Evolutionary conservation across 2,888 invertebrate species (phyloP).

Genomic region (Crossocerus cetratus): DNA sequence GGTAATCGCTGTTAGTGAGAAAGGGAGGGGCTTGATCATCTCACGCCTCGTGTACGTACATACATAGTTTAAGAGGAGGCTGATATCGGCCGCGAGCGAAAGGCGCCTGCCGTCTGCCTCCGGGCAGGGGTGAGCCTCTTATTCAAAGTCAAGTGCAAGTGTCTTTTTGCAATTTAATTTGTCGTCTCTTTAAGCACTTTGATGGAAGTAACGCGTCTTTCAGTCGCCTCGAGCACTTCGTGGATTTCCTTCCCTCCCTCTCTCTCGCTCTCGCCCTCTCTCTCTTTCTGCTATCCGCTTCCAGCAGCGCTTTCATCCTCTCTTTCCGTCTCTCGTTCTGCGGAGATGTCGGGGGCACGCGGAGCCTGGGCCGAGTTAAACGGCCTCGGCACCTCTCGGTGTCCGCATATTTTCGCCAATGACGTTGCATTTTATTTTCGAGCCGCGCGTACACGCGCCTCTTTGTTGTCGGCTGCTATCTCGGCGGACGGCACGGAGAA

Average conservation of each 20-base stretch:
- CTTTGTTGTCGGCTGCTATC: neutral
- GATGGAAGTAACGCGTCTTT: slow-evolving; percentile 37
- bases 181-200: slow-evolving; percentile 44
- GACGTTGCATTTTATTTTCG: slow-evolving; percentile 13
- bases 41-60: no score
- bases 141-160: slow-evolving; percentile 52
- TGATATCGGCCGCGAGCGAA: no score
- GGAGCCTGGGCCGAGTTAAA: neutral
- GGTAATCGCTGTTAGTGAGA: neutral
- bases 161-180: slow-evolving; percentile 47
- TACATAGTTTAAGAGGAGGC: no score
- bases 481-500: neutral
- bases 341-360: neutral
- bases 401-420: slow-evolving; percentile 10
- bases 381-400: slow-evolving; percentile 9
- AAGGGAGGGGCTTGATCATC: neutral
- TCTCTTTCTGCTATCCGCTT: neutral
- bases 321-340: neutral
- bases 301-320: neutral
- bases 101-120: no score
- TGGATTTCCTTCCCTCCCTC: neutral
- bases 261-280: neutral
- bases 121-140: neutral
- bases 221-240: slow-evolving; percentile 15
- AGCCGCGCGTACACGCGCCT: neutral